A percentile compares a stretch with the other conserved stretches of the same genome.
Evolutionary conservation across 2,888 invertebrate genomes (phyloP).

Genomic region (Drosophila neutralis): DNA sequence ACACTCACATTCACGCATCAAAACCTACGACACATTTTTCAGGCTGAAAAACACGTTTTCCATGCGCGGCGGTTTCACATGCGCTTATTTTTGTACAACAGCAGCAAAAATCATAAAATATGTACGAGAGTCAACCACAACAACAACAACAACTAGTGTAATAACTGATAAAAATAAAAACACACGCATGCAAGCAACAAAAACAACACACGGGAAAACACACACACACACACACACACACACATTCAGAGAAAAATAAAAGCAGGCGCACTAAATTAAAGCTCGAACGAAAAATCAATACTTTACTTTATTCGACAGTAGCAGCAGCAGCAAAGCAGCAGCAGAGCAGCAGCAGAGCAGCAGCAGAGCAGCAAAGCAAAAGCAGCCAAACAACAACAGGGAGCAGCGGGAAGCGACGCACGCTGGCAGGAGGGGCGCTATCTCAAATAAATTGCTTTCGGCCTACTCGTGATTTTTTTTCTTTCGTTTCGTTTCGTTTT

Average conservation of each 20-base stretch:
- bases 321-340: conserved; percentile 25
- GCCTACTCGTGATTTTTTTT: conserved; percentile 76
- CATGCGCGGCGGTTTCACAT: conserved; percentile 55
- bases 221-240: conserved; percentile 18
- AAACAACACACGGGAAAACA: conserved; percentile 27
- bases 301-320: conserved; percentile 56
- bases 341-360: not conserved
- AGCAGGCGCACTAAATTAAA: conserved; percentile 71
- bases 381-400: conserved; percentile 40
- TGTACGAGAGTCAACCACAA: conserved; percentile 34
- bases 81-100: conserved; percentile 54
- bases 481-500: conserved; percentile 15
- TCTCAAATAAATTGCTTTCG: conserved; percentile 78
- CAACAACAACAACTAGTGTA: conserved; percentile 48
- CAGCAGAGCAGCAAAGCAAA: conserved; percentile 22
- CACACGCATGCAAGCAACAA: conserved; percentile 49
- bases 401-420: conserved; percentile 12
- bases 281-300: conserved; percentile 76
- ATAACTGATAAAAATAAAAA: conserved; percentile 66
- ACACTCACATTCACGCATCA: conserved; percentile 14
- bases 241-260: conserved; percentile 41
- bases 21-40: conserved; percentile 69
- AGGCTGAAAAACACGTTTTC: conserved; percentile 68
- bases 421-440: conserved; percentile 40
- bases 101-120: conserved; percentile 45